Conservation (phyloP, 35 echinoderm and acorn worm genomes). For the Apostichopus parvimensis region DNA sequence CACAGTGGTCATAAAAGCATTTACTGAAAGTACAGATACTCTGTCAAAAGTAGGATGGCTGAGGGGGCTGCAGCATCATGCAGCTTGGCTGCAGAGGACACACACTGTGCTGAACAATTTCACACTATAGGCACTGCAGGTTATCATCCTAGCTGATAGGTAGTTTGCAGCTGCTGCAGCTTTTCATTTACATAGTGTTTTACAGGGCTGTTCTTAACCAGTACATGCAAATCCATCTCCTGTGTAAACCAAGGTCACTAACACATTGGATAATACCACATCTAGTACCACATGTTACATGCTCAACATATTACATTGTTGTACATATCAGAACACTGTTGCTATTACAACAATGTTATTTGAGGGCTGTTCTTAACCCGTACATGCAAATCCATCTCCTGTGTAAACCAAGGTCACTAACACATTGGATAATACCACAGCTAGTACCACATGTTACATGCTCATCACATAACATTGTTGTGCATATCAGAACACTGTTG, state of each 20-base stretch:
- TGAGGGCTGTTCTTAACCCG: not conserved
- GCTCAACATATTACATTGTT: constrained; percentile 59
- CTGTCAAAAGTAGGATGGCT: no score
- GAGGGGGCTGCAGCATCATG: no score
- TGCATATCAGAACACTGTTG: constrained; percentile 60
- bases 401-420: constrained; percentile 69
- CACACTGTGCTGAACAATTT: no score
- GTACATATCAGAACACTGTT: constrained; percentile 64
- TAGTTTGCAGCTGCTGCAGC: no score
- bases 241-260: constrained; percentile 66
- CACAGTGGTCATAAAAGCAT: no score
- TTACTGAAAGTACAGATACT: no score
- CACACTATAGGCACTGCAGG: no score
- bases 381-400: constrained; percentile 73
- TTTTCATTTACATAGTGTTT: no score
- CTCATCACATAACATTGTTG: constrained; percentile 57
- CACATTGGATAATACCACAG: constrained; percentile 57
- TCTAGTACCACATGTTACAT: constrained; percentile 63
- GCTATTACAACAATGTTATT: not conserved
- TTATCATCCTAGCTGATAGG: no score
- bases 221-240: constrained; percentile 74
- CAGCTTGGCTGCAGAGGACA: no score
- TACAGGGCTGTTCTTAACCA: constrained; percentile 9
- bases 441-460: constrained; percentile 67
- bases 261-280: constrained; percentile 58